Evolutionary conservation across 2,113 vertebrate species (phyloP), one percentile per base, ranked within the genome.

Genomic region (Melanostigma gelatinosum): DNA sequence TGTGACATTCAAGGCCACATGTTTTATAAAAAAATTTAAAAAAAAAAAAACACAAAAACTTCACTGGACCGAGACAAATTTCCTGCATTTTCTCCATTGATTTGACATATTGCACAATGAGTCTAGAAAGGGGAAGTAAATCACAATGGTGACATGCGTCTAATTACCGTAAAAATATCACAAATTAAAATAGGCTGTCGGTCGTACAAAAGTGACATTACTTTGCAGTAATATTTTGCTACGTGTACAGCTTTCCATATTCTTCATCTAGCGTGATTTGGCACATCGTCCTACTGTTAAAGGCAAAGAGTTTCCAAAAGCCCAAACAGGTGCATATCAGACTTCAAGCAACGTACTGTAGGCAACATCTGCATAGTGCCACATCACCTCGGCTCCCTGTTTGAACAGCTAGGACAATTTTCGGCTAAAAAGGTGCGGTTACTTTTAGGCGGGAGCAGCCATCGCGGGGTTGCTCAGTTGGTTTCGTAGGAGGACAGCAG

Each of bases 401-500:
- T 48, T 62, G 48, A 73, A 83, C 79, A 72, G 77, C 80, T 29
- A 62, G 80, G 85, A 67, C 75, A 80, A 72, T 71, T 46, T 76
- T 85, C 7, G 76, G 74, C 77, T 81, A 75, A 22, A 66, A 86
- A 90, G 81, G 81, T 86, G 83, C 84, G 55, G 24, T 81, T 80
- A 75, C 55, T 76, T 89, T 46, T 36, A 86, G 86, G 83, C 79
- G 24, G 50, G 24, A 86, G 85, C 77, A 32, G 71, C 86, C 71
- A 9, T 6, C 11, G 7, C 1, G 22, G 55, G 20, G 40, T 50
- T 4, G 44, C 85, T 99, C 96, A 99, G 94, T 96, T 98, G 96
- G 97, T 97, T 95, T 98, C 97, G 0, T 99, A 99, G 8, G 97
- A 96, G 8, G 97, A 97, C 89, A 99, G 97, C 95, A 99, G 95